Conservation (phyloP, 2,888 invertebrate species). For the Chouioia cunea region DNA sequence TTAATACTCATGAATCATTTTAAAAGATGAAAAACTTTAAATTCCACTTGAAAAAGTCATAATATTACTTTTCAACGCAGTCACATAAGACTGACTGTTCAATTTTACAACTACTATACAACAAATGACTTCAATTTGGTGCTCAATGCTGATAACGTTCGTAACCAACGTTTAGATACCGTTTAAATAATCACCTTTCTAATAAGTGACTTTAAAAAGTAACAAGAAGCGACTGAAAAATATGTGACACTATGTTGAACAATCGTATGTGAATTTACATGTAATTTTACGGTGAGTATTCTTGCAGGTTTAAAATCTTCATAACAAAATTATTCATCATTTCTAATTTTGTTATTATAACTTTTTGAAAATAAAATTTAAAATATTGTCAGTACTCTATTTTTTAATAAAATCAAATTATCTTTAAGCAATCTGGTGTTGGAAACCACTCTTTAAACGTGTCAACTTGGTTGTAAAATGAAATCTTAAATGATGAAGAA, state of each 20-base stretch:
- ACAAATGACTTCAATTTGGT: slow-evolving; percentile 41
- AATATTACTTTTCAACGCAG: slow-evolving; percentile 35
- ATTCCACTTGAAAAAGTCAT: slow-evolving; percentile 21
- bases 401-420: no score
- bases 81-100: slow-evolving; percentile 50
- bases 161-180: slow-evolving; percentile 52
- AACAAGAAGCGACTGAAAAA: not conserved
- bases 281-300: no score
- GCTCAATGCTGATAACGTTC: slow-evolving; percentile 55
- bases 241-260: not conserved
- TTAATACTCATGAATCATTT: slow-evolving; percentile 42
- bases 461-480: no score
- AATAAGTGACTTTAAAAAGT: not conserved
- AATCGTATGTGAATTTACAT: no score
- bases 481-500: no score
- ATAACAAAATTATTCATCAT: no score
- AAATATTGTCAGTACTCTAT: no score
- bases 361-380: no score
- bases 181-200: slow-evolving; percentile 21
- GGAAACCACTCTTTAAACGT: no score
- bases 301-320: no score
- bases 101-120: slow-evolving; percentile 52
- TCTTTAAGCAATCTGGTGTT: no score
- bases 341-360: no score
- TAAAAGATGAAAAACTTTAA: slow-evolving; percentile 19